Percentiles rank a stretch among this genome's conserved stretches.
Conservation (phyloP, 2,888 invertebrate genomes). For the Cyclophora albipunctata region DNA sequence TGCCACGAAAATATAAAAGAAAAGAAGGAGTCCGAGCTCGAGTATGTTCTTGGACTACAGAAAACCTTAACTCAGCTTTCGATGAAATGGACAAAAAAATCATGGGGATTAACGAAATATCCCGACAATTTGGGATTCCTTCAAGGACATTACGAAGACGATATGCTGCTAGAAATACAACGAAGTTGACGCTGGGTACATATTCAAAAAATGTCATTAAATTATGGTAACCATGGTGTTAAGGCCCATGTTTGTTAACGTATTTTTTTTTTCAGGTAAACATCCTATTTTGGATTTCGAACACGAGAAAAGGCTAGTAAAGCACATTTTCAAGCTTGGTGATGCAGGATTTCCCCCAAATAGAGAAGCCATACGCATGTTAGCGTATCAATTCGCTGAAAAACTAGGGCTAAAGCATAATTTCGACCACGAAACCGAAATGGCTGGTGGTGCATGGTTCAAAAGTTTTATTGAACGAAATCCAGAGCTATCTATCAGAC, state of each 20-base stretch:
- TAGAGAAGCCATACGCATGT: conserved; percentile 17
- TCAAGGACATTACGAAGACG: conserved; percentile 22
- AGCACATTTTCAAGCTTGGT: conserved; percentile 18
- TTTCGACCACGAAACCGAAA: conserved; percentile 21
- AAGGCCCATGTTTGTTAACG: no score
- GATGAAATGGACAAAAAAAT: conserved; percentile 21
- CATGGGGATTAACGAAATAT: conserved; percentile 23
- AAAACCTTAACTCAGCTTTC: conserved; percentile 19
- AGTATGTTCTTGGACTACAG: conserved; percentile 20
- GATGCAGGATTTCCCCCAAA: conserved; percentile 21
- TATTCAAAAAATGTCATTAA: background rate
- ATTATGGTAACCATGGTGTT: no score
- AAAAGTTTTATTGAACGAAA: conserved; percentile 12
- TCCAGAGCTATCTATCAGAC: conserved; percentile 4
- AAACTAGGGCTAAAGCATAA: conserved; percentile 21
- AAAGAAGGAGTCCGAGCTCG: conserved; percentile 15
- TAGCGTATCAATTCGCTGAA: conserved; percentile 27
- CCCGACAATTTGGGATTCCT: conserved; percentile 22
- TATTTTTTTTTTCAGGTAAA: conserved; percentile 11
- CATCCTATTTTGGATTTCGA: conserved; percentile 19
- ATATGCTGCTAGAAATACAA: conserved; percentile 19
- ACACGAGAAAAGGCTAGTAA: conserved; percentile 20
- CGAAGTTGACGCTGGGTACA: conserved; percentile 7
- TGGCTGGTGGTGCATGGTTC: conserved; percentile 26
- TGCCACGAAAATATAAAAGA: conserved; percentile 20